phyloP scores from a whole-genome alignment of 1,140 invertebrate genomes.

The Bombus confusus region DNA sequence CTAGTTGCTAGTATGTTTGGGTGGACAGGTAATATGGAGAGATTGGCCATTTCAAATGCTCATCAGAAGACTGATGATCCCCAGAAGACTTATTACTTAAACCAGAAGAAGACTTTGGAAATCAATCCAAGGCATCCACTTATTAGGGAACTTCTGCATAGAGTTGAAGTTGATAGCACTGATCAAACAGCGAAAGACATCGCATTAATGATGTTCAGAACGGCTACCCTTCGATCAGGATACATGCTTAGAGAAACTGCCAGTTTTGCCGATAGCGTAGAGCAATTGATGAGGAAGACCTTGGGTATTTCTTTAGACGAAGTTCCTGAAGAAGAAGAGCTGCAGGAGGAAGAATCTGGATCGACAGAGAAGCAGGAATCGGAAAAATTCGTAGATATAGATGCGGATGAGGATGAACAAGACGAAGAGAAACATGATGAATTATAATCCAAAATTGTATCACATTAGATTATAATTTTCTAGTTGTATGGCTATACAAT shows the following conservation, averaged over 20 bases:
- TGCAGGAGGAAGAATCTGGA: slow-evolving; percentile 80
- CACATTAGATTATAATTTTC: slow-evolving; percentile 38
- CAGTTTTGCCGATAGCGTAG: slow-evolving; percentile 93
- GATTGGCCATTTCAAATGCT: slow-evolving; percentile 97
- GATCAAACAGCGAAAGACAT: slow-evolving; percentile 93
- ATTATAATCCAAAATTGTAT: slow-evolving; percentile 64
- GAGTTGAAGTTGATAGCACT: slow-evolving; percentile 90
- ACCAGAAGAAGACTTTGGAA: slow-evolving; percentile 98
- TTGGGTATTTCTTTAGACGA: slow-evolving; percentile 93
- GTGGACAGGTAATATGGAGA: slow-evolving; percentile 99
- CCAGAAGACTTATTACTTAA: slow-evolving; percentile 94
- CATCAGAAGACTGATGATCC: slow-evolving; percentile 98
- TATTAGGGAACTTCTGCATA: slow-evolving; percentile 93
- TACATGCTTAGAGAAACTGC: slow-evolving; percentile 94
- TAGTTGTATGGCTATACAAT: slow-evolving; percentile 60
- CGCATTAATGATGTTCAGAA: slow-evolving; percentile 96
- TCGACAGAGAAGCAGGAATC: slow-evolving; percentile 75
- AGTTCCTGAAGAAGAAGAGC: slow-evolving; percentile 84
- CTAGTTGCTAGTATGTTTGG: slow-evolving; percentile 98
- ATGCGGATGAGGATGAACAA: slow-evolving; percentile 80
- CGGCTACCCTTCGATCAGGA: slow-evolving; percentile 95
- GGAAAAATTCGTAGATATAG: slow-evolving; percentile 81
- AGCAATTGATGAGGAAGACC: slow-evolving; percentile 91
- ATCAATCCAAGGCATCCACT: slow-evolving; percentile 99
- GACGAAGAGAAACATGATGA: slow-evolving; percentile 77